Evolutionary conservation across 2,888 invertebrate species (phyloP).

Genomic region (Piscicola geometra): DNA sequence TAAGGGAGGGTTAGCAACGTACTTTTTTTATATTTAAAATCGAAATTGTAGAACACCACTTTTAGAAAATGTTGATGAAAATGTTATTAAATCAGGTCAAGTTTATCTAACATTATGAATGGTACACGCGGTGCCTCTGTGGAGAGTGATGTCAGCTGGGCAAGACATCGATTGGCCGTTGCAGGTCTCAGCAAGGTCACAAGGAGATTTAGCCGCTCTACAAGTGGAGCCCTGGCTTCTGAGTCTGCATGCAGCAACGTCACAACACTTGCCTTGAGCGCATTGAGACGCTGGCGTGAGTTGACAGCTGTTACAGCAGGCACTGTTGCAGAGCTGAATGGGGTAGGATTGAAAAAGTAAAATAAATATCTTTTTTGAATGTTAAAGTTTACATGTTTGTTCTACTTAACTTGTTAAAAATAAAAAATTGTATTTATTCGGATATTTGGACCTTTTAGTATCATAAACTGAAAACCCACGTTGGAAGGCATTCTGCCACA

Average conservation of each 20-base stretch:
- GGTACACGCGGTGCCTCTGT: not conserved
- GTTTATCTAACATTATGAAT: not conserved
- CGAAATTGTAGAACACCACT: not conserved
- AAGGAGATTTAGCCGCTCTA: not conserved
- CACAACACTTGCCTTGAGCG: slow-evolving; percentile 18
- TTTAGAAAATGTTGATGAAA: not conserved
- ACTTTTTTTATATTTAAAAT: not conserved
- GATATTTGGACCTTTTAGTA: too few species aligned
- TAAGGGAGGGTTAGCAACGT: not conserved
- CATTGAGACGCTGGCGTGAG: not conserved
- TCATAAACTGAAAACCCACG: not conserved
- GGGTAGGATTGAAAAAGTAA: not conserved
- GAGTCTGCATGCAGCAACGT: slow-evolving; percentile 11
- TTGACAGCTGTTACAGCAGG: slow-evolving; percentile 13
- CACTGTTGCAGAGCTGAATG: slow-evolving; percentile 19
- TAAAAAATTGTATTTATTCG: too few species aligned
- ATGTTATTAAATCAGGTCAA: not conserved
- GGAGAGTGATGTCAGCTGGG: slow-evolving; percentile 14
- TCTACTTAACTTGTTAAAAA: too few species aligned
- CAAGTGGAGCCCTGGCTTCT: not conserved
- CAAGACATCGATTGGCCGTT: not conserved
- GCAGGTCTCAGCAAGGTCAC: slow-evolving; percentile 28
- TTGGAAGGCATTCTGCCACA: slow-evolving; percentile 22
- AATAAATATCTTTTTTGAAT: not conserved
- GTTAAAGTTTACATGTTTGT: too few species aligned